Evolutionary conservation across 2,888 invertebrate genomes (phyloP), one percentile per base, ranked within the genome.

Genomic region (Caenorhabditis imperialis): DNA sequence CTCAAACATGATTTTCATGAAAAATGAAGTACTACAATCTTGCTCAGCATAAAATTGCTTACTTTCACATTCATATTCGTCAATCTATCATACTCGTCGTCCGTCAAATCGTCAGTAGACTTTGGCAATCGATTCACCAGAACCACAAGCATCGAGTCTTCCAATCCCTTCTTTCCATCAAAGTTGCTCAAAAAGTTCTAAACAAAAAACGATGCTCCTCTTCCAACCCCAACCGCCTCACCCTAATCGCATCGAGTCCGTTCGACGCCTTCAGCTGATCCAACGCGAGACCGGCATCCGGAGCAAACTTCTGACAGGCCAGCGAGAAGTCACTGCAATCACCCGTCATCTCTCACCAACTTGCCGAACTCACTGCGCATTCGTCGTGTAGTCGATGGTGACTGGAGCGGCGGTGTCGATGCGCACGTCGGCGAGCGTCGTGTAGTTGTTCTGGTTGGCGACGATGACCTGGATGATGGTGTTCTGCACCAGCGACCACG

Each of bases 61-160:
- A 65, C 65, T 20, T 48, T 63, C 20, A 44, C 10, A 53, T 47
- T 53, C 16, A 48, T 16, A 33, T 55, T 65, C 4, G 65, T 45
- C 45, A 57, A 38, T 12, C 40, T 20, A 18, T 55, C 48, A 27
- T 47, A 47, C 22, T 48, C 40, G 4, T 22, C 33, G 18, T 6
- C 10, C 2, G 14, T 40, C 1, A 55, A 25, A 48, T 63, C 54
- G 16, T 27, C 37, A 16, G 8, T 42, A 16, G 22, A 6, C 1
- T 45, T 45, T 25, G 57, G 57, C 6, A 57, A 20, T 45, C 57
- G 57, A 45, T 57, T 45, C n/a, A 57, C 45, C 23, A 57, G n/a
- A 25, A 57, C 33, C 1, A 57, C 6, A 3, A 45, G 33, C 16
- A 45, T 45, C 1, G 57, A 57, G 14, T 45, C 45, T 23, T 57